Evolutionary conservation across 1,140 invertebrate genomes (phyloP).

Genomic region (Contarinia nasturtii): DNA sequence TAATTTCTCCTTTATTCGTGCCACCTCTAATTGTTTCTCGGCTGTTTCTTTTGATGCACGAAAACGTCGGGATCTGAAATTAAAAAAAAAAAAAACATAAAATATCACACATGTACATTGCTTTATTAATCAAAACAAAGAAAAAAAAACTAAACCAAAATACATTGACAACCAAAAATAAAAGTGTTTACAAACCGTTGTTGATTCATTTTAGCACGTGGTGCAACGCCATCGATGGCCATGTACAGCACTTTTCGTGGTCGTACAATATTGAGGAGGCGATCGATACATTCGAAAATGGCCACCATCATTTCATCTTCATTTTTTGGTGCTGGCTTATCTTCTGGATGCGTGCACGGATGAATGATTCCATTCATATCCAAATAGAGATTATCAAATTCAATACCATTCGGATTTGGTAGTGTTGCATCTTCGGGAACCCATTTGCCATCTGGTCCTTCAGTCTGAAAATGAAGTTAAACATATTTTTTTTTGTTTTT

Average conservation of each 20-base stretch:
- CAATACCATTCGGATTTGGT: constrained; percentile 90
- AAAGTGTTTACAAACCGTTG: constrained; percentile 39
- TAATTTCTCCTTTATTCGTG: constrained; percentile 56
- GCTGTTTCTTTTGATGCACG: constrained; percentile 85
- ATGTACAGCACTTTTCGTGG: constrained; percentile 93
- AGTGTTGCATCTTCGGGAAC: constrained; percentile 64
- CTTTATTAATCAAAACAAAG: no score
- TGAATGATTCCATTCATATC: constrained; percentile 99
- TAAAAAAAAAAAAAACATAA: no score
- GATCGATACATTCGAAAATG: constrained; percentile 97
- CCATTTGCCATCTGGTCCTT: constrained; percentile 36
- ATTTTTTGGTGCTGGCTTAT: constrained; percentile 88
- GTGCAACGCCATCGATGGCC: constrained; percentile 99
- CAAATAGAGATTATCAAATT: constrained; percentile 97
- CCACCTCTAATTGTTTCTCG: constrained; percentile 79
- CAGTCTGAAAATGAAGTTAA: constrained; percentile 26
- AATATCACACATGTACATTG: no score
- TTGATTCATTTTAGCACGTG: constrained; percentile 99
- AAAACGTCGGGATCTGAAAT: constrained; percentile 72
- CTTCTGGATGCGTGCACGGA: constrained; percentile 99
- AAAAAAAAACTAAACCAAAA: no score
- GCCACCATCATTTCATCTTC: constrained; percentile 99
- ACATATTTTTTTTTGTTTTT: not conserved
- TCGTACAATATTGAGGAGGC: constrained; percentile 85
- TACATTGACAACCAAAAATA: no score